Base-by-base conservation (phyloP, 1,140 invertebrate genomes). In the Babylonia areolata region DNA sequence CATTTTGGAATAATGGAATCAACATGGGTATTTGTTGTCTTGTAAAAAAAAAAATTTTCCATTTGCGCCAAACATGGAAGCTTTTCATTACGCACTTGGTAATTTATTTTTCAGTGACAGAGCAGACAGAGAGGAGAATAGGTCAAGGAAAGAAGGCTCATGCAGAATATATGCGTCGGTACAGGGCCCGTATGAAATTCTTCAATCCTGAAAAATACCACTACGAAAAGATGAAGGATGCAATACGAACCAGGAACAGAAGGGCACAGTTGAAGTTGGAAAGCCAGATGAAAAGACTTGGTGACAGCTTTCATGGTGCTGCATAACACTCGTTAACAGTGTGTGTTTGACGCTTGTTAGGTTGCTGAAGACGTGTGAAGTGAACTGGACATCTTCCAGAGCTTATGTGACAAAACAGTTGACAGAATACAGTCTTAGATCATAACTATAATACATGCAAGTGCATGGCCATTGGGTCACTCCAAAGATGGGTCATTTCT, bases 181-280 rank as follows among this genome's bases (percentile, higher is more conserved):
- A 64, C 58, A 64, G 58, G 58, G 58, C 58, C 12, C 58, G 58
- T n/a, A 64, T 64, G 58, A 64, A n/a, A n/a, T 64, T 23, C 58
- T 64, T 28, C 58, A 64, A 64, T 64, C 58, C 58, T 64, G 58
- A 64, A n/a, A 64, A 64, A 64, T 64, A 64, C 23, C 58, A 23
- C 17, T 5, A 64, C 15, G 58, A 64, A 64, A 64, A 23, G 58
- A 64, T 64, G 58, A 64, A 64, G 58, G 58, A 64, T 64, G 58
- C 28, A 6, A 23, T 64, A n/a, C 58, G 58, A 12, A 64, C 58
- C 5, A 23, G 58, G 20, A 64, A 64, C 17, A 64, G 58, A 64
- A 64, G 58, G 58, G 58, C 58, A 64, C 17, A 64, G 58, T 64
- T 64, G 58, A 64, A 64, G 58, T n/a, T 64, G 58, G 20, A 64